phyloP scores from a whole-genome alignment of 2,113 vertebrate species.

The Syrmaticus mikado region DNA sequence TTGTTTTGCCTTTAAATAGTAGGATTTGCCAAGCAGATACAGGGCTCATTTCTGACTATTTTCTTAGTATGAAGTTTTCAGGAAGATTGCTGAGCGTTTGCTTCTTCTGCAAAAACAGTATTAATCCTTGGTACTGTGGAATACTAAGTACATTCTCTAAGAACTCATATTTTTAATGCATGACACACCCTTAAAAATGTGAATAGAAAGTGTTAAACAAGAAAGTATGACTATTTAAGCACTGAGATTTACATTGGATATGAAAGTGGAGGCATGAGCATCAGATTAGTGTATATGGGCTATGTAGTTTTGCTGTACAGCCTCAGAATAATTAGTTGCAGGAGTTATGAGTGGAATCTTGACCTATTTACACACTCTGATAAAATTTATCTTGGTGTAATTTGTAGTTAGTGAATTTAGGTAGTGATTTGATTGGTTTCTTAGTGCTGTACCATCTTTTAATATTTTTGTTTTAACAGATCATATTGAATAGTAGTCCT shows the following conservation, averaged over 20 bases:
- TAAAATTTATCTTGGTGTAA: background rate
- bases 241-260: background rate
- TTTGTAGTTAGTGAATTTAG: background rate
- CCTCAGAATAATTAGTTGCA: background rate
- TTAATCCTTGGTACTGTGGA: background rate
- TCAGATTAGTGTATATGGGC: background rate
- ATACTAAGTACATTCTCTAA: background rate
- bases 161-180: background rate
- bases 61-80: constrained; percentile 46
- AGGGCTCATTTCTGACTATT: constrained; percentile 44
- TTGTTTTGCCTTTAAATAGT: constrained; percentile 48
- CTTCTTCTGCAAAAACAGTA: constrained; percentile 33
- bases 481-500: background rate
- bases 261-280: background rate
- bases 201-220: background rate
- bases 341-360: background rate
- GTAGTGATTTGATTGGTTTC: background rate
- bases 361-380: background rate
- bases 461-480: background rate
- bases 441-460: background rate
- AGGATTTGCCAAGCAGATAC: constrained; percentile 59
- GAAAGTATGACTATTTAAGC: background rate
- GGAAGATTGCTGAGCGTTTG: constrained; percentile 18
- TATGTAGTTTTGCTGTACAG: rapidly evolving
- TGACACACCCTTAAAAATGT: background rate